Evolutionary conservation across 1,140 invertebrate genomes (phyloP).

Genomic region (Antheraea mylitta): DNA sequence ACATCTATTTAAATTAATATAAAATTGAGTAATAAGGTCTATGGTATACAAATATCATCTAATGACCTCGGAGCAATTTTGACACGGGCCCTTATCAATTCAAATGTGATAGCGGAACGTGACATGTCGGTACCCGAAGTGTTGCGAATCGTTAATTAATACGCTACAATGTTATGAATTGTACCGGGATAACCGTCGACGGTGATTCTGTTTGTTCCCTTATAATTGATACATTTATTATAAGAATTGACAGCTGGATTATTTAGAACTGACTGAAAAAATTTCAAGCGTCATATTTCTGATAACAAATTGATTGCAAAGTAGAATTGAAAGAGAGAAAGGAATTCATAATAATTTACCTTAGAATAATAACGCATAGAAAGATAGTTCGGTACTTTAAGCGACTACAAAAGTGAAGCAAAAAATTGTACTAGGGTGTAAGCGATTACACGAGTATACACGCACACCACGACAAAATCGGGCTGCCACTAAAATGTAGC

Average conservation of each 20-base stretch:
- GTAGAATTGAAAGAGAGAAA: too few species aligned
- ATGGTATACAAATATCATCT: not conserved
- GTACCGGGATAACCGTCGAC: conserved; percentile 22
- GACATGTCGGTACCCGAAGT: conserved; percentile 31
- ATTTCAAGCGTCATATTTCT: not conserved
- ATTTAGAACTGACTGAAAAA: not conserved
- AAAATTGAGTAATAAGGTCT: not conserved
- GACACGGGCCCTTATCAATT: conserved; percentile 21
- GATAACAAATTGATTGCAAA: not conserved
- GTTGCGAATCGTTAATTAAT: conserved; percentile 39
- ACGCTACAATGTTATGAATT: conserved; percentile 27
- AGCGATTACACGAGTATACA: too few species aligned
- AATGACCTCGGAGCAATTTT: conserved; percentile 10
- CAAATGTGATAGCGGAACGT: conserved; percentile 30
- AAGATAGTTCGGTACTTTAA: too few species aligned
- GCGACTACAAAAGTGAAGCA: too few species aligned
- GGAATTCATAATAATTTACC: too few species aligned
- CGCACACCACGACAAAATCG: too few species aligned
- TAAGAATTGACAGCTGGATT: conserved; percentile 28
- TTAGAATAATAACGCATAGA: too few species aligned
- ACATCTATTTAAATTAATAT: not conserved
- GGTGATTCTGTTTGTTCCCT: conserved; percentile 13
- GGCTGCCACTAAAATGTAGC: too few species aligned
- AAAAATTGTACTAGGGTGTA: too few species aligned
- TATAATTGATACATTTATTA: conserved; percentile 31